These are phyloP conservation scores for Drosophila neutralis DNA, from an alignment of 2,888 invertebrate genomes.

Conservation along the genomic window DNA sequence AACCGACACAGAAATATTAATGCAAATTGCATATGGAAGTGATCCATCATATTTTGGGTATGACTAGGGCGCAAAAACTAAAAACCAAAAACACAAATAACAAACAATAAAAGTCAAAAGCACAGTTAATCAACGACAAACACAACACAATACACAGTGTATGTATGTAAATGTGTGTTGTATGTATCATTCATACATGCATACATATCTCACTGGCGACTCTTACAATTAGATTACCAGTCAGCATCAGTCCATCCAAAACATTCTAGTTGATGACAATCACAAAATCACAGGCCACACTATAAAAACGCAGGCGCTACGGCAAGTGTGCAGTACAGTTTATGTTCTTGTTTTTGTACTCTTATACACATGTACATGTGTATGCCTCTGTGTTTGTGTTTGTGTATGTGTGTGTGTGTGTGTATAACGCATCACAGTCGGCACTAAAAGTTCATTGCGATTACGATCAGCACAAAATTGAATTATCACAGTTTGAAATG, in stretches of 20 bases:
- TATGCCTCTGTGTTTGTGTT: background rate
- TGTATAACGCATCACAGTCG: conserved; percentile 24
- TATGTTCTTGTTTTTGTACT: conserved; percentile 3
- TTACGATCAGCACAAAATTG: conserved; percentile 68
- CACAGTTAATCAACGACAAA: conserved; percentile 73
- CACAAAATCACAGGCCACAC: conserved; percentile 48
- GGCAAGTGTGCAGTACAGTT: conserved; percentile 29
- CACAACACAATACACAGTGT: conserved; percentile 49
- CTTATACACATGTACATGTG: background rate
- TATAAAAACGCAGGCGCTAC: conserved; percentile 68
- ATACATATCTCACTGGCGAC: conserved; percentile 51
- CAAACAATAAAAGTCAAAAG: conserved; percentile 69
- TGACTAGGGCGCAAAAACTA: conserved; percentile 54
- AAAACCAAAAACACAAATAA: conserved; percentile 39
- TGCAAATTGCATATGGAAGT: conserved; percentile 82
- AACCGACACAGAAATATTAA: conserved; percentile 63
- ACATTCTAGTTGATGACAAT: conserved; percentile 57
- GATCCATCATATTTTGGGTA: conserved; percentile 75
- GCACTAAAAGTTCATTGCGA: conserved; percentile 64
- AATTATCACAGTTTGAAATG: conserved; percentile 80
- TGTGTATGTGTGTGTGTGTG: conserved; percentile 10
- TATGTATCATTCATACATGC: background rate
- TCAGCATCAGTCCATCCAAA: conserved; percentile 32
- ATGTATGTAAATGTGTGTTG: conserved; percentile 8
- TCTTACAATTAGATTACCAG: conserved; percentile 77